These are phyloP conservation scores for Eunapius fragilis DNA, from an alignment of 37 sponge, comb jelly and placozoan species.

Conservation along the genomic window DNA sequence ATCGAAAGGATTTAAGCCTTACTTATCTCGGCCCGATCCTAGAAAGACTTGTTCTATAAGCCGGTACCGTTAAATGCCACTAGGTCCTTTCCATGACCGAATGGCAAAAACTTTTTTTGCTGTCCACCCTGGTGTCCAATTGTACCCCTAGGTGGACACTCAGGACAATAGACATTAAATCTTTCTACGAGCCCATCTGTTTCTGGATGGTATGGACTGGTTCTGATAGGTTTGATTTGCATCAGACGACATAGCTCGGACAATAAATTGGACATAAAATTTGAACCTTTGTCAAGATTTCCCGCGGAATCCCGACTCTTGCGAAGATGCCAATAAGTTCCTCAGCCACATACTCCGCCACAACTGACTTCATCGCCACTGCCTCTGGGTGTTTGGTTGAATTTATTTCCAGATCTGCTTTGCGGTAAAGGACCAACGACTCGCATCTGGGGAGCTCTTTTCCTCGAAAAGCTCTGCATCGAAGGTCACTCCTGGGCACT, in stretches of 20 bases:
- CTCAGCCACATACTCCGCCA: not conserved
- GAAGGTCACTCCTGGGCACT: no score
- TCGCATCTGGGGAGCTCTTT: no score
- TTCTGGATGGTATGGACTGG: not conserved
- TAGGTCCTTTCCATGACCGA: no score
- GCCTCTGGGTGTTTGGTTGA: not conserved
- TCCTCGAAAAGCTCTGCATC: no score
- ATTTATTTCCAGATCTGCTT: not conserved
- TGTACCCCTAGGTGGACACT: no score
- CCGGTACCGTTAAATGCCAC: no score
- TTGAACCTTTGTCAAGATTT: not conserved
- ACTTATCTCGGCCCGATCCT: no score
- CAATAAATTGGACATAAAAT: not conserved
- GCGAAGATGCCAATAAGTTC: not conserved
- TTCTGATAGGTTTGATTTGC: not conserved
- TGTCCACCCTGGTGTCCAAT: no score
- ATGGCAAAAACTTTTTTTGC: no score
- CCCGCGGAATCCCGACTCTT: not conserved
- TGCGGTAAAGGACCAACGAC: not conserved
- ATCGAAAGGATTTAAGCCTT: no score
- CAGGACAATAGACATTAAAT: no score
- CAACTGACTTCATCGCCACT: not conserved
- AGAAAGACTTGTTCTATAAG: no score
- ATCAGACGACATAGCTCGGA: not conserved
- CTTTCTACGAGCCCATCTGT: not conserved